phyloP scores from a whole-genome alignment of 2,888 invertebrate species.

The Parasteatoda lunata region DNA sequence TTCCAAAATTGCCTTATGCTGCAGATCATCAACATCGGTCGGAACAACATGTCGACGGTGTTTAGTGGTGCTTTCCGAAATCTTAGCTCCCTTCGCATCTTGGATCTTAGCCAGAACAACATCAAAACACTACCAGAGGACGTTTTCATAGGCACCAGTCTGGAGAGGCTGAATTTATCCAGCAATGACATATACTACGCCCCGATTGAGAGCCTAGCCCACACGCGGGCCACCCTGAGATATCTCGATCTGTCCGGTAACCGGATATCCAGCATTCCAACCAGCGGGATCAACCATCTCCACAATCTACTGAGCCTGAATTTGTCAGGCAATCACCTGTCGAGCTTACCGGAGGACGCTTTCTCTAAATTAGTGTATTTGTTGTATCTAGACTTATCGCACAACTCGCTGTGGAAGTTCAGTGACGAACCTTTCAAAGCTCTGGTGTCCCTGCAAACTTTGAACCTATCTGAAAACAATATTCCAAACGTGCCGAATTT shows the following conservation, averaged over 20 bases:
- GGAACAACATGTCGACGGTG: slow-evolving; percentile 54
- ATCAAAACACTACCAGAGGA: slow-evolving; percentile 67
- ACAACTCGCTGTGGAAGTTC: slow-evolving; percentile 88
- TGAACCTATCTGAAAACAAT: slow-evolving; percentile 85
- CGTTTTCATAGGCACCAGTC: slow-evolving; percentile 59
- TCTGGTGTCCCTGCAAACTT: slow-evolving; percentile 85
- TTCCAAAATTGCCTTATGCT: slow-evolving; percentile 62
- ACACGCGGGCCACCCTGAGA: slow-evolving; percentile 82
- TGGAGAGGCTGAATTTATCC: slow-evolving; percentile 63
- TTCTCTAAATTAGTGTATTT: slow-evolving; percentile 72
- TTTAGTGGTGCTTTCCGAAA: slow-evolving; percentile 59
- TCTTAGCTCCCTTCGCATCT: slow-evolving; percentile 60
- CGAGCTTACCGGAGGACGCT: slow-evolving; percentile 71
- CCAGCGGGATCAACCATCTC: slow-evolving; percentile 79
- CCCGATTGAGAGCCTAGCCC: slow-evolving; percentile 72
- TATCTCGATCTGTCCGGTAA: slow-evolving; percentile 87
- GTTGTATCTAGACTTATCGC: slow-evolving; percentile 81
- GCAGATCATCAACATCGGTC: slow-evolving; percentile 59
- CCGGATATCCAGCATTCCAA: slow-evolving; percentile 82
- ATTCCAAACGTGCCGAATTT: slow-evolving; percentile 84
- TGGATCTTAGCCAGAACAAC: slow-evolving; percentile 69
- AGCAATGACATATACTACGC: slow-evolving; percentile 66
- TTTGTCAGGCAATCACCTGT: slow-evolving; percentile 78
- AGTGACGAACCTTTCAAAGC: slow-evolving; percentile 89
- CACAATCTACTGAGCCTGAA: slow-evolving; percentile 81